Percentiles rank a stretch among this genome's conserved stretches.
Evolutionary conservation across 2,113 vertebrate genomes (phyloP).

Genomic region (Cynopterus brachyotis): DNA sequence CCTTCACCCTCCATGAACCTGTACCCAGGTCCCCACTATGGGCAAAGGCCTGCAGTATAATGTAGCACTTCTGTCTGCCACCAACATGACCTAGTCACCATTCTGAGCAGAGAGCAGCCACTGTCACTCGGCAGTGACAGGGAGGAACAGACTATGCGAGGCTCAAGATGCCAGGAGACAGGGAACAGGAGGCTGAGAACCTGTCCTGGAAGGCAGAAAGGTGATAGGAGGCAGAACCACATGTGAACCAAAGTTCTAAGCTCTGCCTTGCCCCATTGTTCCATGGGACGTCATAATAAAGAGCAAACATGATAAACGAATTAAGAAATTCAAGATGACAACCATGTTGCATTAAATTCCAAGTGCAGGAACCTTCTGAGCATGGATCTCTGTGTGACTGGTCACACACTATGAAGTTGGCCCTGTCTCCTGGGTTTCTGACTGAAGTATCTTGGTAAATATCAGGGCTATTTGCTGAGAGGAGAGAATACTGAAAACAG

Average conservation of each 20-base stretch:
- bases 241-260: background rate
- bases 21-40: no score
- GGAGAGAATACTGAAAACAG: background rate
- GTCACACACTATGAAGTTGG: background rate
- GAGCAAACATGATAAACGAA: background rate
- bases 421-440: background rate
- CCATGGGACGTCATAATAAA: background rate
- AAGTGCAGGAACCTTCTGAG: background rate
- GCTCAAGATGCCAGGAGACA: background rate
- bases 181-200: background rate
- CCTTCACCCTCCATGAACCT: background rate
- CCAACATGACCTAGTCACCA: background rate
- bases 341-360: background rate
- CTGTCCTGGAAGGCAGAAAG: background rate
- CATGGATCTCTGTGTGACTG: background rate
- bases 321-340: background rate
- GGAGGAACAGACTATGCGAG: background rate
- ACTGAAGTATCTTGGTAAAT: background rate
- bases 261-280: background rate
- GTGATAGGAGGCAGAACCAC: background rate
- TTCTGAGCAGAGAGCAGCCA: background rate
- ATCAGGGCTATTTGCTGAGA: background rate
- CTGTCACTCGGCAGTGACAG: background rate
- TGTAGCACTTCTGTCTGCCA: background rate
- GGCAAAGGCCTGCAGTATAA: accelerated